These are phyloP conservation scores for Drosophila trapezifrons DNA, from an alignment of 1,140 invertebrate species.

Conservation along the genomic window DNA sequence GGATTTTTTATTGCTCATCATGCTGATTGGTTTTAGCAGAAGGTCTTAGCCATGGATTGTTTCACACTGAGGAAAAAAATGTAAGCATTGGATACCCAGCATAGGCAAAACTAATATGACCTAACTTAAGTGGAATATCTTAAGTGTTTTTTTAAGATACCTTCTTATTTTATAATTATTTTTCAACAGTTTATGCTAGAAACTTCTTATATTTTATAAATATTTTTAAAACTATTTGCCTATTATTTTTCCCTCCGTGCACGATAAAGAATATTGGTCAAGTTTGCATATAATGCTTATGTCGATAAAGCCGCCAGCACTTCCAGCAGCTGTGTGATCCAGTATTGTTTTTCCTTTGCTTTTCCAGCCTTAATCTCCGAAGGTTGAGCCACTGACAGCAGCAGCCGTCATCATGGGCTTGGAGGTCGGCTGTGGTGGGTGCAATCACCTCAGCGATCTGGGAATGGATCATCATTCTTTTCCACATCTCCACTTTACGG, in stretches of 20 bases:
- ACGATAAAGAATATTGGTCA: conserved; percentile 63
- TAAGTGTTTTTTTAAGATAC: no score
- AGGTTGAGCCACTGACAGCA: conserved; percentile 41
- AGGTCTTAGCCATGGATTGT: background rate
- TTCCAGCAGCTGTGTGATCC: conserved; percentile 33
- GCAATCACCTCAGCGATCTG: conserved; percentile 31
- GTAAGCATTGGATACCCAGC: no score
- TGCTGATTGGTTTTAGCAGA: conserved; percentile 21
- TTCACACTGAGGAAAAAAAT: no score
- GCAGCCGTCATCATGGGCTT: conserved; percentile 15
- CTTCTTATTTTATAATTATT: no score
- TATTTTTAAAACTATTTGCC: no score
- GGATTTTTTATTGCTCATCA: conserved; percentile 48
- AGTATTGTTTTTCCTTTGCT: conserved; percentile 29
- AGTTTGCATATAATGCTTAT: conserved; percentile 48
- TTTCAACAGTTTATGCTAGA: no score
- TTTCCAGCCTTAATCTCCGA: conserved; percentile 42
- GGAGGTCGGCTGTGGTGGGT: conserved; percentile 37
- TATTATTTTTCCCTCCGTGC: conserved; percentile 17
- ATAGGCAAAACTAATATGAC: no score
- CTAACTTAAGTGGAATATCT: no score
- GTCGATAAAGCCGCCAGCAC: conserved; percentile 47
- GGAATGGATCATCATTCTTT: conserved; percentile 20
- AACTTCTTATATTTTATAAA: no score
- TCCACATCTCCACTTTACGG: conserved; percentile 22